Evolutionary conservation across 2,113 vertebrate genomes (phyloP).

Genomic region (Notothenia rossii): DNA sequence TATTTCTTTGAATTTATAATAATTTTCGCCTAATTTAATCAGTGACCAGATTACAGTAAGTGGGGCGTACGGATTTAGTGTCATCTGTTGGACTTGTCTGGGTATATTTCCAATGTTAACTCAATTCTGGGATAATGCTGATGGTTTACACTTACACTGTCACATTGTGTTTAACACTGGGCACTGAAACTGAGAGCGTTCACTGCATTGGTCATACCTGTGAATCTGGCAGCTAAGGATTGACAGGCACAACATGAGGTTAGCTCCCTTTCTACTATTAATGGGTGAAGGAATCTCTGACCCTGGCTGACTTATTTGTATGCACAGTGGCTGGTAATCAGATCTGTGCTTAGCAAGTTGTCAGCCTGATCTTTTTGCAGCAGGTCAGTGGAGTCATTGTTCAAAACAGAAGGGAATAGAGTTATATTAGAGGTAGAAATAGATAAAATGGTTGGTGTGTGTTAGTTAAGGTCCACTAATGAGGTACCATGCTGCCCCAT

Average conservation of each 20-base stretch:
- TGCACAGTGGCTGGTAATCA: slow-evolving; percentile 28
- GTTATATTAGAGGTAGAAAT: slow-evolving; percentile 1
- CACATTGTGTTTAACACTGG: slow-evolving; percentile 9
- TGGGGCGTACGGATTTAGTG: neutral
- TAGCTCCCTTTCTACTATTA: slow-evolving; percentile 39
- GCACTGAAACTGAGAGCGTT: slow-evolving; percentile 15
- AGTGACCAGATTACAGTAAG: neutral
- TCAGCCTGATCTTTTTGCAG: slow-evolving; percentile 32
- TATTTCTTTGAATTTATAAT: neutral
- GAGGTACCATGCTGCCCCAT: neutral
- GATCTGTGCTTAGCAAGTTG: slow-evolving; percentile 25
- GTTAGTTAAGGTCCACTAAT: neutral
- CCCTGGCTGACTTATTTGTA: slow-evolving; percentile 31
- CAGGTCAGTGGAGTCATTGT: slow-evolving; percentile 1
- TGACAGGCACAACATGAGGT: slow-evolving; percentile 41
- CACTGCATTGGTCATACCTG: slow-evolving; percentile 37
- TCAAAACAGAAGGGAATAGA: neutral
- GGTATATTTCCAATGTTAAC: neutral
- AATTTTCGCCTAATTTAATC: neutral
- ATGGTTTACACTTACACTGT: slow-evolving; percentile 25
- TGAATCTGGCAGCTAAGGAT: slow-evolving; percentile 21
- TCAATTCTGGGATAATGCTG: neutral
- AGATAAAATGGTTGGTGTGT: neutral
- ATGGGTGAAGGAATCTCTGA: slow-evolving; percentile 32
- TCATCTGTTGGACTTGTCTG: neutral